These are phyloP conservation scores for Buphagus erythrorhynchus DNA, from an alignment of 2,797 vertebrate genomes.

Conservation along the genomic window DNA sequence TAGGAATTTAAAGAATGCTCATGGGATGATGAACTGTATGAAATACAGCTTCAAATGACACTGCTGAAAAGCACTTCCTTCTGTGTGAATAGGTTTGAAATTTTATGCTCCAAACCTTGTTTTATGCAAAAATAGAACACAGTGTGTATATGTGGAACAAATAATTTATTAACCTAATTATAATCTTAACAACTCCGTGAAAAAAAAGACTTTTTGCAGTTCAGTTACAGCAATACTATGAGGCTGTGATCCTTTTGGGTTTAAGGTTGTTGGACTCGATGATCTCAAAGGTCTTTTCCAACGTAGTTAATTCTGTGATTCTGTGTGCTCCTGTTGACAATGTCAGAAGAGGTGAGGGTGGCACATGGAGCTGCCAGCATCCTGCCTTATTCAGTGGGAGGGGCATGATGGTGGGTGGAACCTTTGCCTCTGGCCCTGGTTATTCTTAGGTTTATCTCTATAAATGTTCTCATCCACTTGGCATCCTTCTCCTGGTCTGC, in stretches of 20 bases:
- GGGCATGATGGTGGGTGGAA: too few relatives aligned
- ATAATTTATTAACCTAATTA: not conserved
- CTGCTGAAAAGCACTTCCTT: not conserved
- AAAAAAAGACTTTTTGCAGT: not conserved
- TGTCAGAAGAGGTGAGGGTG: not conserved
- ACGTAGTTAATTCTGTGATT: fast-evolving
- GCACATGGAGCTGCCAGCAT: not conserved
- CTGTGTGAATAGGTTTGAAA: not conserved
- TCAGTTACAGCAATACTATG: not conserved
- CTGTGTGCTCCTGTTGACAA: not conserved
- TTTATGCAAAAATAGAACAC: not conserved
- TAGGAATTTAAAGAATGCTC: not conserved
- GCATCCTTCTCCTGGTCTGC: not conserved
- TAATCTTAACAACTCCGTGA: not conserved
- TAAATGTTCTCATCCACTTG: not conserved
- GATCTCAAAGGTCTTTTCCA: not conserved
- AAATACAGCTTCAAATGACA: not conserved
- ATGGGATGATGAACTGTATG: not conserved
- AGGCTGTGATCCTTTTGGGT: not conserved
- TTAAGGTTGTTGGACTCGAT: fast-evolving
- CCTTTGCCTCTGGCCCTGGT: fast-evolving
- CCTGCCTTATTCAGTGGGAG: not conserved
- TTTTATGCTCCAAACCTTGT: not conserved
- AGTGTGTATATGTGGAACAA: not conserved
- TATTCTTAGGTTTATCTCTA: not conserved